phyloP scores from a whole-genome alignment of 2,797 vertebrate genomes.

The Chelidonichthys spinosus region DNA sequence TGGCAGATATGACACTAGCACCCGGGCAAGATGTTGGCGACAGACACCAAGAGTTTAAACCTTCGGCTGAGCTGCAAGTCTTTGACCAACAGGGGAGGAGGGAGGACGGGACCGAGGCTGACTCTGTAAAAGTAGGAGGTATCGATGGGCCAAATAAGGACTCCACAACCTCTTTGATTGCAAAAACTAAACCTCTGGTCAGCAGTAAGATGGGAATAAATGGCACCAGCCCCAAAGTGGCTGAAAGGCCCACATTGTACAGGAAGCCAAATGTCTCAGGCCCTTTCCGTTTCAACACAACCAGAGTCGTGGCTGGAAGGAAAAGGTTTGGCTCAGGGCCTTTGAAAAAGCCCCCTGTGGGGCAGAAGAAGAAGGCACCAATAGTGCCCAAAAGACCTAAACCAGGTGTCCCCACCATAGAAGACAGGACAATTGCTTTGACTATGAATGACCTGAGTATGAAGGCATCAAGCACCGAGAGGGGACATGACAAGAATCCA shows the following conservation, averaged over 20 bases:
- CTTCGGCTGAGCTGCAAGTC: conserved; percentile 7
- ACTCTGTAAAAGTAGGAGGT: conserved; percentile 4
- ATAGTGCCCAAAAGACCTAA: conserved; percentile 23
- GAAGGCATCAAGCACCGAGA: conserved; percentile 18
- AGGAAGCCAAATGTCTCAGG: conserved; percentile 48
- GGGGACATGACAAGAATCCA: conserved; percentile 9
- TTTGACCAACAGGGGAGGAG: conserved; percentile 17
- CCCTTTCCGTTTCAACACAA: conserved; percentile 50
- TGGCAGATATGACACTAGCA: conserved; percentile 31
- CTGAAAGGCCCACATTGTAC: conserved; percentile 17
- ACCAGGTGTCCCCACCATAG: conserved; percentile 17
- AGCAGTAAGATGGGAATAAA: conserved; percentile 28
- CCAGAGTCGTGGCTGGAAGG: conserved; percentile 42
- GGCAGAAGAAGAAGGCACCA: conserved; percentile 18
- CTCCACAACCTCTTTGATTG: conserved; percentile 9
- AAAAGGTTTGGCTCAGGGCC: conserved; percentile 27
- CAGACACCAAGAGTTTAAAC: conserved; percentile 12
- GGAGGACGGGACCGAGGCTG: conserved; percentile 10
- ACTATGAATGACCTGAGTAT: conserved; percentile 14
- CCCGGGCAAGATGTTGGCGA: conserved; percentile 24
- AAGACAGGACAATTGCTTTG: conserved; percentile 22
- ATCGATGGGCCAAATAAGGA: background rate
- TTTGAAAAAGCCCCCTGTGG: conserved; percentile 46
- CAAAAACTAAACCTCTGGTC: conserved; percentile 47
- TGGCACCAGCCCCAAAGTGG: conserved; percentile 38